Conservation (phyloP, 92 coral and sea anemone genomes). For the Porites evermanni region DNA sequence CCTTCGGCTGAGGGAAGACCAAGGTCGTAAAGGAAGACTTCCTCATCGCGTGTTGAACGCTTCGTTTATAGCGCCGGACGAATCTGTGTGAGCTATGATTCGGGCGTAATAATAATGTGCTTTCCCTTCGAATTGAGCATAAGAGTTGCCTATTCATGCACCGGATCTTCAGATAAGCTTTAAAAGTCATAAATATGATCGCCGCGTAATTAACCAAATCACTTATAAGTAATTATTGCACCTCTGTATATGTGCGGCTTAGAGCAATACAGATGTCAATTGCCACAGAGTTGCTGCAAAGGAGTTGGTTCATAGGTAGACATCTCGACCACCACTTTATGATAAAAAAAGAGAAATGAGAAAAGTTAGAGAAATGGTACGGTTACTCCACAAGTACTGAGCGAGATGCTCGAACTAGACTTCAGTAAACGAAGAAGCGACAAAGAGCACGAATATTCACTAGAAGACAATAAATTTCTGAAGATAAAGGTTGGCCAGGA, state of each 20-base stretch:
- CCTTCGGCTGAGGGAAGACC: no score
- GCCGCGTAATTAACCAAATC: no score
- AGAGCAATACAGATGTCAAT: constrained; percentile 9
- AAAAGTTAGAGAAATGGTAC: constrained; percentile 43
- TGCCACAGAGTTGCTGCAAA: constrained; percentile 52
- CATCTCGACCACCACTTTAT: constrained; percentile 54
- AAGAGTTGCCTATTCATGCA: no score
- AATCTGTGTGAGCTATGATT: no score
- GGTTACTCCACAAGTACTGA: constrained; percentile 48
- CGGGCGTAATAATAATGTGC: no score
- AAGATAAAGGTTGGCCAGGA: constrained; percentile 33
- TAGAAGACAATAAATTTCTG: constrained; percentile 47
- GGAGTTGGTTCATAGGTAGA: constrained; percentile 22
- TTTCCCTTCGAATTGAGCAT: no score
- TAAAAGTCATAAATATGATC: no score
- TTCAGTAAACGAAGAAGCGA: constrained; percentile 51
- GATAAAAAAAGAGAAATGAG: constrained; percentile 8
- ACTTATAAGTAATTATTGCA: not conserved
- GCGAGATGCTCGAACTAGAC: constrained; percentile 48
- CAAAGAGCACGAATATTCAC: constrained; percentile 24
- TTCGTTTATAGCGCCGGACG: no score
- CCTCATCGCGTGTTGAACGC: no score
- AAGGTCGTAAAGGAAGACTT: no score
- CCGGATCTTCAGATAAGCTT: no score
- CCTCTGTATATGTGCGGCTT: constrained; percentile 24